Conservation (phyloP, 35 echinoderm and acorn worm genomes). For the Nesometra sesokonis region DNA sequence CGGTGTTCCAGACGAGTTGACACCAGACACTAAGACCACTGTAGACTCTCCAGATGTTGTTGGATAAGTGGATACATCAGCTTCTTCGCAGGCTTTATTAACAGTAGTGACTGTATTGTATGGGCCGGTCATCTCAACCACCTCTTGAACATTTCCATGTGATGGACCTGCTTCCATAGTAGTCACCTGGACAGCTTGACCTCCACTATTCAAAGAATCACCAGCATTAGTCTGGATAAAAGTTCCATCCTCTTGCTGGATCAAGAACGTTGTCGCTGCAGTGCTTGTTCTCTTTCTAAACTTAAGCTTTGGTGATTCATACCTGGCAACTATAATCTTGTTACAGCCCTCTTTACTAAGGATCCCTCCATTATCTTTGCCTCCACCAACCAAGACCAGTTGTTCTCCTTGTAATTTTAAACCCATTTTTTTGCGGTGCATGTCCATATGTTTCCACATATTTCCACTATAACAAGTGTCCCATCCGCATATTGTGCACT, state of each 20-base stretch:
- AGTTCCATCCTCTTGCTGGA: neutral
- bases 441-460: slow-evolving; percentile 92
- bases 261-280: neutral
- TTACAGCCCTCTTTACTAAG: neutral
- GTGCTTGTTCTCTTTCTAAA: neutral
- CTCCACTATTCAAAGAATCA: neutral
- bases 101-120: neutral
- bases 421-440: slow-evolving; percentile 57
- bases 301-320: neutral
- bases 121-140: neutral
- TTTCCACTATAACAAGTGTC: slow-evolving; percentile 71
- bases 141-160: neutral
- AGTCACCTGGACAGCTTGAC: slow-evolving; percentile 24
- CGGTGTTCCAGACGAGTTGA: too few relatives aligned
- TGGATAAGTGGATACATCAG: neutral
- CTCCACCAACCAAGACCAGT: neutral
- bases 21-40: too few relatives aligned
- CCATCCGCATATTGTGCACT: slow-evolving; percentile 67
- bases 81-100: neutral
- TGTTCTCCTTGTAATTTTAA: slow-evolving; percentile 37
- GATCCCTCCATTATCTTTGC: neutral
- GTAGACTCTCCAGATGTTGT: neutral
- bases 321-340: neutral
- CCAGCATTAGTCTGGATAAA: neutral
- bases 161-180: slow-evolving; percentile 41